phyloP scores from a whole-genome alignment of 2,888 invertebrate genomes.

The Scaptomyza caliginosa region DNA sequence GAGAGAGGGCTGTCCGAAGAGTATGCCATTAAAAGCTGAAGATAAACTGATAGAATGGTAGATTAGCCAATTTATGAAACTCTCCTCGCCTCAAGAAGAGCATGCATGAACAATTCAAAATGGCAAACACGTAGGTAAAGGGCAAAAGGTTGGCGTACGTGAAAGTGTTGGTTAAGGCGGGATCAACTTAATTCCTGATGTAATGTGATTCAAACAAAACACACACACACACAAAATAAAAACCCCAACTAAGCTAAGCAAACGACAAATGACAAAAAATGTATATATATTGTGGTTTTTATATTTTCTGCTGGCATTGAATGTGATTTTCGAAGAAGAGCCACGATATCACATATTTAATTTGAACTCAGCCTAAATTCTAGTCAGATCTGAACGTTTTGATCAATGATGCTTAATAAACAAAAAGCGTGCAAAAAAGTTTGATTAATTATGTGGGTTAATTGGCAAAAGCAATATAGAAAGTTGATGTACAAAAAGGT shows the following conservation, averaged over 20 bases:
- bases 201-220: slow-evolving; percentile 34
- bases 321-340: slow-evolving; percentile 1
- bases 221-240: background rate
- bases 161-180: slow-evolving; percentile 39
- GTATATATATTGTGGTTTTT: background rate
- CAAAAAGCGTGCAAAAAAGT: background rate
- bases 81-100: slow-evolving; percentile 18
- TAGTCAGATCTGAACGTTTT: background rate
- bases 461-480: background rate
- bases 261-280: slow-evolving; percentile 3
- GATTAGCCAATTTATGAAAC: background rate
- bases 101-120: slow-evolving; percentile 41
- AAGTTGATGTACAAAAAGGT: background rate
- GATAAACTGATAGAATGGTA: background rate
- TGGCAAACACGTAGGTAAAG: slow-evolving; percentile 60
- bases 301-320: background rate
- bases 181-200: slow-evolving; percentile 42
- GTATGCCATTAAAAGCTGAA: background rate
- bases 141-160: slow-evolving; percentile 52
- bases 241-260: background rate
- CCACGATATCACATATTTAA: slow-evolving; percentile 8
- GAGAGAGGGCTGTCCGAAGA: slow-evolving; percentile 8
- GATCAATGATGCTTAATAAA: background rate
- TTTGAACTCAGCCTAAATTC: background rate
- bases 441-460: slow-evolving; percentile 4